Conservation (phyloP, 1,140 invertebrate species). For the Nebria ingens region DNA sequence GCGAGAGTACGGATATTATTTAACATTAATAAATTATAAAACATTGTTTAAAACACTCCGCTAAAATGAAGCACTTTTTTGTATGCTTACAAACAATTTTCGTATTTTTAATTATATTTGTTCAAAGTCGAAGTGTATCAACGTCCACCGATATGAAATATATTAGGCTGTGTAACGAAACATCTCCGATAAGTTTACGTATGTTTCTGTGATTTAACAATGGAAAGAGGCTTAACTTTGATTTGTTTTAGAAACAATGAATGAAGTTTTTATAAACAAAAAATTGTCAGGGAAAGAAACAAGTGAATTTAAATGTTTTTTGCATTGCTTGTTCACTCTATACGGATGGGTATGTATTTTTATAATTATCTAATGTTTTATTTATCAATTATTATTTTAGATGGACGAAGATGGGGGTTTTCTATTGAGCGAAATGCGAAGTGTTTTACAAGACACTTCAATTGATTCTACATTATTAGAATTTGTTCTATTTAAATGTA, state of each 20-base stretch:
- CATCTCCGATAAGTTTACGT: slow-evolving; percentile 1
- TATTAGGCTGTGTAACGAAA: background rate
- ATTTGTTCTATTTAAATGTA: slow-evolving; percentile 3
- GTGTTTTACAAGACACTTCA: background rate
- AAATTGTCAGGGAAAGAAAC: background rate
- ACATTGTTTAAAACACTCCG: too few species aligned
- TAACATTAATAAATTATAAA: too few species aligned
- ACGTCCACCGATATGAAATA: background rate
- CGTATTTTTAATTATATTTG: background rate
- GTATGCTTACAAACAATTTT: too few species aligned
- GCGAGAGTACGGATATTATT: too few species aligned
- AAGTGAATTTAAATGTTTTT: background rate
- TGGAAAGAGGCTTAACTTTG: background rate
- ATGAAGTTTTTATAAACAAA: slow-evolving; percentile 4
- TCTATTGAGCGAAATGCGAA: background rate
- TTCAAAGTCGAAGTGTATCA: background rate
- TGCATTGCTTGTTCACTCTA: background rate
- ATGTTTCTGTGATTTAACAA: background rate
- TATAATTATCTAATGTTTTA: background rate
- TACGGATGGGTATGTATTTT: background rate
- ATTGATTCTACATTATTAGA: background rate
- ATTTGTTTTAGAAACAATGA: slow-evolving; percentile 3
- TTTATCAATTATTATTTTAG: background rate
- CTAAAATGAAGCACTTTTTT: too few species aligned
- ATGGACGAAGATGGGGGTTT: slow-evolving; percentile 2